These are phyloP conservation scores for Lanius ludovicianus DNA, from an alignment of 2,113 vertebrate species.

Conservation along the genomic window DNA sequence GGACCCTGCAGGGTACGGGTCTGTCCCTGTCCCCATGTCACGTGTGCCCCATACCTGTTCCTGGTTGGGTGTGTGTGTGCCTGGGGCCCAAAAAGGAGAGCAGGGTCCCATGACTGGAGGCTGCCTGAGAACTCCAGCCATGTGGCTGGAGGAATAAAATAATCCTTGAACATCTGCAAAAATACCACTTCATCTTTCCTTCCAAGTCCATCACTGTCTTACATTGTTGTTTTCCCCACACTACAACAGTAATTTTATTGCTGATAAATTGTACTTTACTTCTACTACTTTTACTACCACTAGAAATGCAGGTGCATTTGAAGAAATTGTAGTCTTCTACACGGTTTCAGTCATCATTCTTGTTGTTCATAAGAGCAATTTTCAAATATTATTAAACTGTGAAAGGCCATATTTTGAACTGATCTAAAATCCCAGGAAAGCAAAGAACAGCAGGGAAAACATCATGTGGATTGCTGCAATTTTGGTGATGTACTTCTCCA, in stretches of 20 bases:
- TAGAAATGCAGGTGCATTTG: not conserved
- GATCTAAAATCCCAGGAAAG: not conserved
- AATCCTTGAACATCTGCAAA: no score
- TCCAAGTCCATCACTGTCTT: no score
- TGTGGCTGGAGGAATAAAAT: no score
- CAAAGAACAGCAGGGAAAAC: not conserved
- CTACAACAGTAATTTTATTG: not conserved
- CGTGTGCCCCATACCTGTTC: no score
- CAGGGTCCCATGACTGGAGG: no score
- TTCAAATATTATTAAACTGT: not conserved
- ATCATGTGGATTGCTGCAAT: not conserved
- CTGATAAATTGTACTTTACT: not conserved
- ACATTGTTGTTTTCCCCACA: no score
- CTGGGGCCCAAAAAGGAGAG: no score
- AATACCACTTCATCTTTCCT: no score
- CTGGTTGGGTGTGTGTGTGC: no score
- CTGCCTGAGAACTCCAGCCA: no score
- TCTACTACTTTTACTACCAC: not conserved
- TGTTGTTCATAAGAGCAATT: not conserved
- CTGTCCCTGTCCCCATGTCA: no score
- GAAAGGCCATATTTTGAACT: not conserved
- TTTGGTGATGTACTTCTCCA: not conserved
- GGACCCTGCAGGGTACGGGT: no score
- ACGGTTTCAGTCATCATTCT: not conserved
- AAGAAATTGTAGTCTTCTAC: not conserved